phyloP scores from a whole-genome alignment of 2,797 vertebrate species.

The Pachyuromys duprasi region DNA sequence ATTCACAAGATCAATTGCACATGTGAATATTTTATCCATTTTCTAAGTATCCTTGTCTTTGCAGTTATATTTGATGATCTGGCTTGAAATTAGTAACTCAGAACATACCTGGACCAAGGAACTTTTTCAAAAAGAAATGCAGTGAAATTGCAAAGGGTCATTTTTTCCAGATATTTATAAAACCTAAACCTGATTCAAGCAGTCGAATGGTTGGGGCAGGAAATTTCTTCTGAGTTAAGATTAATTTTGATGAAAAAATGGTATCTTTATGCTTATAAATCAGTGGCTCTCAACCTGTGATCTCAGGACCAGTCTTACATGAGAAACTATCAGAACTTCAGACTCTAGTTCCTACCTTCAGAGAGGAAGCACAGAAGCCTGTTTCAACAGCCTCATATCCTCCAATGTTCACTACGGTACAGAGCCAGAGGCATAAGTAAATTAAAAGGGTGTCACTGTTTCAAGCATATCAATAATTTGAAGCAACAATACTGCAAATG shows the following conservation, averaged over 20 bases:
- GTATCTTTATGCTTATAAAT: neutral
- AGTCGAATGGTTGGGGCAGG: neutral
- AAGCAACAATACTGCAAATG: neutral
- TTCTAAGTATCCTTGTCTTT: conserved; percentile 32
- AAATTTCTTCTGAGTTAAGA: conserved; percentile 34
- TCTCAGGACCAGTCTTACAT: neutral
- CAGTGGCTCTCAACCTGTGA: neutral
- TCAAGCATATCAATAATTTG: conserved; percentile 14
- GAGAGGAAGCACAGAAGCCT: neutral
- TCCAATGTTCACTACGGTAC: neutral
- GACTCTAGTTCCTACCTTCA: neutral
- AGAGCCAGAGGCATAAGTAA: neutral
- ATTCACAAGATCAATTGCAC: neutral
- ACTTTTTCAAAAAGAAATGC: conserved; percentile 42
- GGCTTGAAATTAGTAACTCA: neutral
- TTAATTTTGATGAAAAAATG: neutral
- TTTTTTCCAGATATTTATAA: conserved; percentile 39
- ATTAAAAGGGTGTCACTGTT: neutral
- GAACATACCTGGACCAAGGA: conserved; percentile 6
- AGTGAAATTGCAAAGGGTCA: conserved; percentile 7
- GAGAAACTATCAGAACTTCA: conserved; percentile 31
- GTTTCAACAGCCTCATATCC: neutral
- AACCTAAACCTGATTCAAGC: conserved; percentile 46
- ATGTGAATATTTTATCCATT: conserved; percentile 49
- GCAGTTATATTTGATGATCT: conserved; percentile 38